Evolutionary conservation across 2,888 invertebrate genomes (phyloP).

Genomic region (Coelopa pilipes): DNA sequence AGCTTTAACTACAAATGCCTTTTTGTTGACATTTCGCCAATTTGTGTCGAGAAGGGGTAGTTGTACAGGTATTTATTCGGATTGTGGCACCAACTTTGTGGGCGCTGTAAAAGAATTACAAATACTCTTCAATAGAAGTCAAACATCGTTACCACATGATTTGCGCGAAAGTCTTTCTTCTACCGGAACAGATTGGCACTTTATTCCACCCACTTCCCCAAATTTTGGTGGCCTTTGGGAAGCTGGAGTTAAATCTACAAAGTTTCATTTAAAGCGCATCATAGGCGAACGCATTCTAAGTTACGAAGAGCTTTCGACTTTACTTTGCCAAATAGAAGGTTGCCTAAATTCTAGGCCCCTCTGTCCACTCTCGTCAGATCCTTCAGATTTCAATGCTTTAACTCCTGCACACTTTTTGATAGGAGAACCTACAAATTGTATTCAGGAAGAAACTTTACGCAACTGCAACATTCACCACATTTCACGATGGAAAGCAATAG

Average conservation of each 20-base stretch:
- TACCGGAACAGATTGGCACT: slow-evolving; percentile 33
- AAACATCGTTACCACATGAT: slow-evolving; percentile 25
- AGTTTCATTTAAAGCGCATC: slow-evolving; percentile 38
- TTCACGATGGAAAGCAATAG: slow-evolving; percentile 35
- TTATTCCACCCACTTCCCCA: slow-evolving; percentile 39
- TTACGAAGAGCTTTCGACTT: slow-evolving; percentile 36
- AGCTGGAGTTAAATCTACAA: too few species aligned
- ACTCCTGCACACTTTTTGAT: slow-evolving; percentile 33
- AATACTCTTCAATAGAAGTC: slow-evolving; percentile 26
- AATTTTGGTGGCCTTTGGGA: slow-evolving; percentile 43
- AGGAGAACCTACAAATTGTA: slow-evolving; percentile 31
- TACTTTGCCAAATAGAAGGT: slow-evolving; percentile 31
- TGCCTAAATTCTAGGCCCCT: slow-evolving; percentile 33
- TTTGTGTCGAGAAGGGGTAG: slow-evolving; percentile 38
- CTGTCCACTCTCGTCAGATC: slow-evolving; percentile 33
- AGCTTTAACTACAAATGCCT: slow-evolving; percentile 34
- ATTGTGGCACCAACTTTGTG: slow-evolving; percentile 45
- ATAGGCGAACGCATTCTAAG: slow-evolving; percentile 28
- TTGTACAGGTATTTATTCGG: slow-evolving; percentile 38
- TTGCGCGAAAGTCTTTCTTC: slow-evolving; percentile 17
- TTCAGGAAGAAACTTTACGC: slow-evolving; percentile 35
- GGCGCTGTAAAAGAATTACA: slow-evolving; percentile 36
- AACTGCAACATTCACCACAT: slow-evolving; percentile 29
- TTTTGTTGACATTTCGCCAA: slow-evolving; percentile 37
- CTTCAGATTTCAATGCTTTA: slow-evolving; percentile 25